A percentile compares a stretch with the other conserved stretches of the same genome.
These are phyloP conservation scores for Lysandra bellargus DNA, from an alignment of 2,888 invertebrate species.

Conservation along the genomic window DNA sequence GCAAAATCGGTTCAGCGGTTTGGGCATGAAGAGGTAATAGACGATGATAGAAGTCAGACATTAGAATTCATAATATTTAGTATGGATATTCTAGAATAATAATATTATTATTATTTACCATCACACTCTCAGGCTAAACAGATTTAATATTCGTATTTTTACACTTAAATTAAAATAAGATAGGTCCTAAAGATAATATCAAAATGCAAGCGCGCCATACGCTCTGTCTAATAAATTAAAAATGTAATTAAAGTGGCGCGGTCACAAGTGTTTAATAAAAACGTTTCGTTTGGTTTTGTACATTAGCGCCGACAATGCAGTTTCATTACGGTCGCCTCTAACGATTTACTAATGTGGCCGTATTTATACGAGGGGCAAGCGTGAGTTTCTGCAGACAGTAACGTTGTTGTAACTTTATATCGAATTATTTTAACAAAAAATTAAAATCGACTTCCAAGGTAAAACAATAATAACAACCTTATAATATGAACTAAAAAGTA, in stretches of 20 bases:
- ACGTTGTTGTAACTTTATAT: too few relatives aligned
- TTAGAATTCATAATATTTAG: too few relatives aligned
- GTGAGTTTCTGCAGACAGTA: not conserved
- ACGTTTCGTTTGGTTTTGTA: constrained; percentile 26
- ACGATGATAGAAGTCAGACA: too few relatives aligned
- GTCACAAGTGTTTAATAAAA: constrained; percentile 68
- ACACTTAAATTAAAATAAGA: constrained; percentile 43
- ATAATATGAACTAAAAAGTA: too few relatives aligned
- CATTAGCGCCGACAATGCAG: not conserved
- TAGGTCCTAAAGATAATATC: constrained; percentile 53
- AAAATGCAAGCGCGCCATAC: constrained; percentile 58
- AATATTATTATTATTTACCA: not conserved
- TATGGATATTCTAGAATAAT: too few relatives aligned
- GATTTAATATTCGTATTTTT: not conserved
- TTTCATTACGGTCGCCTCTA: not conserved
- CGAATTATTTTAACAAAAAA: too few relatives aligned
- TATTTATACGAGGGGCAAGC: not conserved
- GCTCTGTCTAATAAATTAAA: constrained; percentile 70
- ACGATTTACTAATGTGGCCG: constrained; percentile 3
- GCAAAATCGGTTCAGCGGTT: too few relatives aligned
- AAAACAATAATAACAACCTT: too few relatives aligned
- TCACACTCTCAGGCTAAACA: not conserved
- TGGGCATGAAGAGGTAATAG: too few relatives aligned
- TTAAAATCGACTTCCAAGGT: too few relatives aligned
- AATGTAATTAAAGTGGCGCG: constrained; percentile 72